Evolutionary conservation across 2,797 vertebrate genomes (phyloP).

Genomic region (Lagocephalus sceleratus): DNA sequence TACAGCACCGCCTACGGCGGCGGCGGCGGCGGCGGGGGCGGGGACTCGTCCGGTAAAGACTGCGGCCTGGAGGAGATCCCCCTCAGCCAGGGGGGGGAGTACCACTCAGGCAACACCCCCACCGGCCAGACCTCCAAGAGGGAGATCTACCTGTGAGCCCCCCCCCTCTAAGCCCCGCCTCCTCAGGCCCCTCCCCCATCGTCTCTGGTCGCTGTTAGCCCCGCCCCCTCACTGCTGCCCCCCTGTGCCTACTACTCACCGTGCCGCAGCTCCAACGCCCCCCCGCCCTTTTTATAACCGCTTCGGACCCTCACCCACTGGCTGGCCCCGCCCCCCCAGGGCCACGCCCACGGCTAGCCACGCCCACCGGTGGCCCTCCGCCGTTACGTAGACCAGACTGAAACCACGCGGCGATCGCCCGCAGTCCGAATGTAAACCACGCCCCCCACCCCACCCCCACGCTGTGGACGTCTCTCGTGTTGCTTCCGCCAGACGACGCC

Average conservation of each 20-base stretch:
- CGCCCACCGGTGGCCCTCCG: slow-evolving; percentile 50
- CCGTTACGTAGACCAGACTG: slow-evolving; percentile 56
- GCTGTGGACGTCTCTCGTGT: slow-evolving; percentile 49
- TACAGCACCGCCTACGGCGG: slow-evolving; percentile 96
- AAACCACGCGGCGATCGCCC: slow-evolving; percentile 42
- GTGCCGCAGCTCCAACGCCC: slow-evolving; percentile 58
- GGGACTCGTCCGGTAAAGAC: slow-evolving; percentile 90
- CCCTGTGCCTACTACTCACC: slow-evolving; percentile 86
- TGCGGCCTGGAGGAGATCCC: slow-evolving; percentile 95
- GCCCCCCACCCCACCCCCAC: slow-evolving; percentile 20
- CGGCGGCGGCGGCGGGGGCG: slow-evolving; percentile 85
- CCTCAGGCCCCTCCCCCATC: neutral
- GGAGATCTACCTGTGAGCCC: slow-evolving; percentile 97
- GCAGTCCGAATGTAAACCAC: slow-evolving; percentile 75
- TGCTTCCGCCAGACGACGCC: too few species aligned
- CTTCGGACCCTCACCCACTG: slow-evolving; percentile 61
- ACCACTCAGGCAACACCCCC: slow-evolving; percentile 85
- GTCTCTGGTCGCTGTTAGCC: slow-evolving; percentile 26
- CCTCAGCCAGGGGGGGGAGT: slow-evolving; percentile 93
- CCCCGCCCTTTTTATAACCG: slow-evolving; percentile 72
- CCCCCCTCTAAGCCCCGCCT: neutral
- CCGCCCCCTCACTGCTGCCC: slow-evolving; percentile 53
- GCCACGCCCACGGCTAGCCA: slow-evolving; percentile 1
- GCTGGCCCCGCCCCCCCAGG: slow-evolving; percentile 4
- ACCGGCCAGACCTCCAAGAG: slow-evolving; percentile 93